Conservation (phyloP, 2,113 vertebrate species). For the Ceyx cyanopectus region DNA sequence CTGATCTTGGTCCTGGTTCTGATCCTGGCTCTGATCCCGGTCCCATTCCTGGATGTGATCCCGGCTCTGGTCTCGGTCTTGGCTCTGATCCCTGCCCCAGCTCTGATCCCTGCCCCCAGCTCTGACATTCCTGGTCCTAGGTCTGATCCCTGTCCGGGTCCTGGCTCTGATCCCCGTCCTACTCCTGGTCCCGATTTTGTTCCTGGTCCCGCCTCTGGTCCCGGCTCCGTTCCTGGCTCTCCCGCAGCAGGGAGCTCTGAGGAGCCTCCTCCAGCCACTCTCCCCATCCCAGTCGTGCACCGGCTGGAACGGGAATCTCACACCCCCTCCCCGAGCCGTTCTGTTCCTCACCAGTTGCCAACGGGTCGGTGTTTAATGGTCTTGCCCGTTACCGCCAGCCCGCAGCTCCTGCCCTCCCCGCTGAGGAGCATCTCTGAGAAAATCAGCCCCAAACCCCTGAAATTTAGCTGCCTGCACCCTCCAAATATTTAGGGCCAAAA, state of each 20-base stretch:
- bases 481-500: background rate
- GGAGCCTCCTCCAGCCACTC: background rate
- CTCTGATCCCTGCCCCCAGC: too few relatives aligned
- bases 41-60: too few relatives aligned
- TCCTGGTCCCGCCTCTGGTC: accelerated
- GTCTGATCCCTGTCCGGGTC: background rate
- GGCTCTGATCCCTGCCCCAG: too few relatives aligned
- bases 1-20: too few relatives aligned
- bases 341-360: background rate
- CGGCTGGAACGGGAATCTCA: background rate
- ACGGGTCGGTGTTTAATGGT: accelerated
- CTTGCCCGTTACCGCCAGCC: background rate
- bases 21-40: too few relatives aligned
- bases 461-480: accelerated
- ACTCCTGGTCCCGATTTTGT: accelerated
- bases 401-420: background rate
- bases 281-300: background rate
- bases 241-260: accelerated
- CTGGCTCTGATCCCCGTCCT: background rate
- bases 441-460: too few relatives aligned
- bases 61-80: too few relatives aligned
- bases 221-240: accelerated
- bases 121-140: too few relatives aligned
- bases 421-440: background rate
- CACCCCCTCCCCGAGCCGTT: too few relatives aligned